Evolutionary conservation across 2,797 vertebrate genomes (phyloP).

Genomic region (Helostoma temminkii): DNA sequence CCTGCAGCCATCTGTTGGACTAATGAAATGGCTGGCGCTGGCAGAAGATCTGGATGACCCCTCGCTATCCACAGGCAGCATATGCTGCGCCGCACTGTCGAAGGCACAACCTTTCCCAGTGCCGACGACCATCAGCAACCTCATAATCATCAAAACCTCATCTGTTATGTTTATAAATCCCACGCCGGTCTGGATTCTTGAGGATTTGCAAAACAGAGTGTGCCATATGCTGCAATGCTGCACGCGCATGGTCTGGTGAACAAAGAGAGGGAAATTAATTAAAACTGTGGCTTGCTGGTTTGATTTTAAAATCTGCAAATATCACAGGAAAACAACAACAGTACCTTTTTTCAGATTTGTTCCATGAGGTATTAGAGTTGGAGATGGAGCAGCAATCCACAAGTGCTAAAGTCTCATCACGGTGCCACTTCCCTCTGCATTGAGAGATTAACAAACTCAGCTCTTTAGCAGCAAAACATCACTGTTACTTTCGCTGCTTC

Average conservation of each 20-base stretch:
- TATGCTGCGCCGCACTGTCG: conserved; percentile 56
- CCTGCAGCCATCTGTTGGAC: conserved; percentile 77
- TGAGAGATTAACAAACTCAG: conserved; percentile 59
- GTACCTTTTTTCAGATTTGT: conserved; percentile 49
- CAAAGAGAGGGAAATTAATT: conserved; percentile 74
- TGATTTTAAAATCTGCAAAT: conserved; percentile 70
- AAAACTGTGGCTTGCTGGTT: conserved; percentile 59
- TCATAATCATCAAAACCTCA: conserved; percentile 77
- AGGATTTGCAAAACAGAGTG: conserved; percentile 76
- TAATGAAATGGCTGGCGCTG: conserved; percentile 71
- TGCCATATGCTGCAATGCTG: conserved; percentile 76
- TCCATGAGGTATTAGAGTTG: conserved; percentile 56
- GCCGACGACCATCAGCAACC: conserved; percentile 56
- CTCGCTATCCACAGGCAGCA: conserved; percentile 67
- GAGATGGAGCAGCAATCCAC: conserved; percentile 48
- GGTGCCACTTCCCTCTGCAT: conserved; percentile 33
- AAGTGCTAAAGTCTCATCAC: conserved; percentile 41
- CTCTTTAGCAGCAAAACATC: conserved; percentile 31
- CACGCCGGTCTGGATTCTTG: conserved; percentile 66
- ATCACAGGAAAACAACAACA: conserved; percentile 67
- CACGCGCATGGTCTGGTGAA: conserved; percentile 20
- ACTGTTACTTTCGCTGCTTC: conserved; percentile 42
- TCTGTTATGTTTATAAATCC: conserved; percentile 76
- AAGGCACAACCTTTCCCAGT: conserved; percentile 64
- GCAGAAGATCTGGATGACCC: conserved; percentile 76